These are phyloP conservation scores for Centropus bengalensis DNA, from an alignment of 2,113 vertebrate genomes.

Conservation along the genomic window DNA sequence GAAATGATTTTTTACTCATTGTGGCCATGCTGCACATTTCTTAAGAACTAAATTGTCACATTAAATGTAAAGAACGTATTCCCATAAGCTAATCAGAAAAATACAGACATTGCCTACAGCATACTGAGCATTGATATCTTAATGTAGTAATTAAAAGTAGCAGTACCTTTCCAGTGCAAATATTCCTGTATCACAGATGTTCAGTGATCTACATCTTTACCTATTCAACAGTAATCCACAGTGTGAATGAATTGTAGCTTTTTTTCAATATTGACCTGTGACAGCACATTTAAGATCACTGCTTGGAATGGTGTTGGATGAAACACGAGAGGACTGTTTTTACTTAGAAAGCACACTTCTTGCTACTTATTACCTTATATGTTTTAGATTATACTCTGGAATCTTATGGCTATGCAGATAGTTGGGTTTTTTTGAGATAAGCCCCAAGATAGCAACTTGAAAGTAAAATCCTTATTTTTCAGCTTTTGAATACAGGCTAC, in stretches of 20 bases:
- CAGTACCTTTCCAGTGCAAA: background rate
- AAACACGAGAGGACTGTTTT: background rate
- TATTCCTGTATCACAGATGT: background rate
- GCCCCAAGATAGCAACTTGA: background rate
- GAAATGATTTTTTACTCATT: conserved; percentile 44
- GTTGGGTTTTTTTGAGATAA: background rate
- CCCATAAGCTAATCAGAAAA: conserved; percentile 40
- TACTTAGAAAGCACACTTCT: background rate
- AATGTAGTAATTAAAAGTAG: background rate
- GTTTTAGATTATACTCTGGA: conserved; percentile 3
- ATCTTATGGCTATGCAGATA: background rate
- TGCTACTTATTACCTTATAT: background rate
- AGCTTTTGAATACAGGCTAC: background rate
- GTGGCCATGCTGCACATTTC: background rate
- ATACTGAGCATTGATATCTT: background rate
- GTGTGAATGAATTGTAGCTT: background rate
- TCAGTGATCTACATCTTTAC: background rate
- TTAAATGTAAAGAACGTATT: conserved; percentile 22
- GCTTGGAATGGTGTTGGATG: background rate
- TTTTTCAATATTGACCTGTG: background rate
- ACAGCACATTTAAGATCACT: background rate
- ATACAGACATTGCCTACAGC: conserved; percentile 25
- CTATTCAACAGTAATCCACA: background rate
- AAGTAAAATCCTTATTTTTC: background rate
- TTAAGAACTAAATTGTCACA: conserved; percentile 44